Conservation (phyloP, 2,113 vertebrate species). For the Barnardius zonarius region DNA sequence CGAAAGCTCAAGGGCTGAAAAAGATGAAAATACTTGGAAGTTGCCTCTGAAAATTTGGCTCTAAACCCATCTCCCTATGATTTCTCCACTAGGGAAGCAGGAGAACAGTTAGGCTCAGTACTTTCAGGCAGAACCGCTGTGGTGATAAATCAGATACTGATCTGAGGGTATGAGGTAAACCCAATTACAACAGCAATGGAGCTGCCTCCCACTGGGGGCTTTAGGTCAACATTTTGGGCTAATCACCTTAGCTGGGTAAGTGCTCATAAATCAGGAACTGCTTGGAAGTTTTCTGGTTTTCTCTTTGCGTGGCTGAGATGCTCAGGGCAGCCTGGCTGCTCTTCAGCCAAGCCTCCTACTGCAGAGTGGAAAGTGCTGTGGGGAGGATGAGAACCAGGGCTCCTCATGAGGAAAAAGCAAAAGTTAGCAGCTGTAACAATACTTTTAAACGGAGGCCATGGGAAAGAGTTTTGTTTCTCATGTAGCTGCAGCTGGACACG, state of each 20-base stretch:
- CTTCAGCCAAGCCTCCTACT: not conserved
- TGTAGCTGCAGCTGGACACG: not conserved
- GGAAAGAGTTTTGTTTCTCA: not conserved
- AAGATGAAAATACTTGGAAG: not conserved
- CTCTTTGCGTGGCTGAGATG: not conserved
- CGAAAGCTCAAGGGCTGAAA: not conserved
- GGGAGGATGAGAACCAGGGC: not conserved
- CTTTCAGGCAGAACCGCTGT: not conserved
- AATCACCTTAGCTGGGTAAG: conserved; percentile 46
- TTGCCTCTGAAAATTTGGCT: not conserved
- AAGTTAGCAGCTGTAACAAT: not conserved
- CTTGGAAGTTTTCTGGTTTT: conserved; percentile 27
- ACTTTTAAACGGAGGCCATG: not conserved
- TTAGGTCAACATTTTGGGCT: conserved; percentile 50
- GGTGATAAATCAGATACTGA: conserved; percentile 60
- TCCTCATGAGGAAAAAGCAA: not conserved
- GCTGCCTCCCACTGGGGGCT: conserved; percentile 31
- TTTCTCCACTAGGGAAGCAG: not conserved
- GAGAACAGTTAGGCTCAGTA: not conserved
- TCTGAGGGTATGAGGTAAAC: conserved; percentile 51
- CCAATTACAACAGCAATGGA: conserved; percentile 24
- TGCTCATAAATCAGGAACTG: conserved; percentile 1
- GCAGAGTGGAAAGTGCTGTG: not conserved
- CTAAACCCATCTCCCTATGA: not conserved
- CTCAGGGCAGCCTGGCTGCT: not conserved